Base-by-base conservation (phyloP, 2,113 vertebrate genomes). In the Delphinus delphis region DNA sequence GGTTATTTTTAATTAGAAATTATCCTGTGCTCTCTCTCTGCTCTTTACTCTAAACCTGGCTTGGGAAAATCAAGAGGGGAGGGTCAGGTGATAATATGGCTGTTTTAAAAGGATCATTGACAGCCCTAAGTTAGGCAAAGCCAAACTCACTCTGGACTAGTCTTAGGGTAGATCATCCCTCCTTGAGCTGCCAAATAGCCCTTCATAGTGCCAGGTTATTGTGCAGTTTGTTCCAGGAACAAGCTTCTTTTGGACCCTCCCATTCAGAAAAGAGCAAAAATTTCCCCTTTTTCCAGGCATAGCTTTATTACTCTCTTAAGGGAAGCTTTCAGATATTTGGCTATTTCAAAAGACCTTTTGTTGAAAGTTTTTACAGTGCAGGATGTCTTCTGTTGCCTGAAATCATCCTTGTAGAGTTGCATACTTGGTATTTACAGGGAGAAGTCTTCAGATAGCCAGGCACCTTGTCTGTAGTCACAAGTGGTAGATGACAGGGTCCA, bases 241-340 rank as follows among this genome's bases (percentile, higher is more conserved):
- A 86, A 88, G 65, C 55, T 93, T 82, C 55, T 62, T 79, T 71
- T 93, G 86, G 53, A n/a, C 55, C 81, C 31, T 97, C 82, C 55
- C 92, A 95, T 91, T 97, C 95, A 97, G 82, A 95, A 97, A 97
- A 95, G 91, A 97, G 74, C 81, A 93, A 94, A 90, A 86, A 31
- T 68, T 90, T 88, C 89, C 62, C 28, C 20, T 88, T 63, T 93
- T 94, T 91, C 47, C 81, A 97, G 76, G 85, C 67, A 77, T 68
- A 44, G 25, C 18, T 93, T 71, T 92, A 71, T 79, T 84, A 76
- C 47, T 94, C 9, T 96, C 31, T 93, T 63, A 84, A 77, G 76
- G 41, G 77, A 88, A 12, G 47, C 67, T 47, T 95, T 94, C 50
- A 74, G 63, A 65, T 86, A 83, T 28, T 82, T 86, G 67, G 65